Base-by-base conservation (phyloP, 2,888 invertebrate species). In the Sialis lutaria region DNA sequence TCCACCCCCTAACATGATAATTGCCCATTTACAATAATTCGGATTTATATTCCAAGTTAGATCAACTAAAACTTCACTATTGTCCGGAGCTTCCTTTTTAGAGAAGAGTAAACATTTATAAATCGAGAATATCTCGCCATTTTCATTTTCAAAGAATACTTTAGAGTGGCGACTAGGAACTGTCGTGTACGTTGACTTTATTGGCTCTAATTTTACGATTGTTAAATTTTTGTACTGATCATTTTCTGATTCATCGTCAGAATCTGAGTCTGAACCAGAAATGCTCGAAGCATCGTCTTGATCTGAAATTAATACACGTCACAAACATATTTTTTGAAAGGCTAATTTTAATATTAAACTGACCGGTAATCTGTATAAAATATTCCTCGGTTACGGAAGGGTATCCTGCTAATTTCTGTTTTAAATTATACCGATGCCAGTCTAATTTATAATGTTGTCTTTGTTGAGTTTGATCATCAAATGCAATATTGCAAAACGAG, bases 381-480 rank as follows among this genome's bases (percentile, higher is more conserved):
- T 67, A 64, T 42, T 74, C 73, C 57, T 78, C 77, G 6, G 64
- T 66, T 22, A 81, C 61, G 2, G 70, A 60, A 42, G 63, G 59
- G 45, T 67, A 64, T 6, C 77, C 78, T 53, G 73, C 72, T 8
- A 87, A 60, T 52, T 77, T 78, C 52, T 79, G 74, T 56, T 84
- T 85, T 37, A 89, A 64, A 63, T 89, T 89, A 57, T 84, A 84
- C 4, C 84, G 73, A 60, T 89, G 88, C 87, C 86, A 88, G 59
- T 88, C 88, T 35, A 83, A 67, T 58, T 82, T 84, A 58, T 82
- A 88, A 60, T 89, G 89, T 6, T 77, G 70, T 10, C 79, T 74
- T 61, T 87, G 83, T 49, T 77, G 72, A 1, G 67, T 64, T 42
- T 75, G 60, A 44, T 75, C 67, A 32, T 70, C 67, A 56, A 82